Conservation (phyloP, 2,888 invertebrate species). For the Mythimna albipuncta region DNA sequence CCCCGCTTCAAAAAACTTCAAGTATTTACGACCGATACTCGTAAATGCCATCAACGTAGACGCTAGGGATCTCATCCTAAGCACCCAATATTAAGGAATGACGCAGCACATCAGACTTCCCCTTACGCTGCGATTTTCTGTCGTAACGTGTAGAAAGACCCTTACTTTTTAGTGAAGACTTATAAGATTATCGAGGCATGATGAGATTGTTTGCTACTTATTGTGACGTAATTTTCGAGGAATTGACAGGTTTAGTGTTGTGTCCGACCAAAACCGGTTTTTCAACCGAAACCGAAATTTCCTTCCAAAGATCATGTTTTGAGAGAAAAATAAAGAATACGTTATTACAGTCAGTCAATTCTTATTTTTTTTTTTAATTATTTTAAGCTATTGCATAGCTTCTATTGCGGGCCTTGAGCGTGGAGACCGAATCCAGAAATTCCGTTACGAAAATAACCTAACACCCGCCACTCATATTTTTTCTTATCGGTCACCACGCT, state of each 20-base stretch:
- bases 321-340: too few relatives aligned
- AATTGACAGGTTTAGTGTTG: neutral
- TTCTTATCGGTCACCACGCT: too few relatives aligned
- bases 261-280: too few relatives aligned
- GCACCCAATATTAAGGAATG: slow-evolving; percentile 68
- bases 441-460: too few relatives aligned
- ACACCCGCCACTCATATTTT: too few relatives aligned
- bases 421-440: too few relatives aligned
- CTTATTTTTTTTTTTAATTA: too few relatives aligned
- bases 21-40: slow-evolving; percentile 14
- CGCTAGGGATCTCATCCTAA: slow-evolving; percentile 46
- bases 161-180: slow-evolving; percentile 49
- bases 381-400: too few relatives aligned
- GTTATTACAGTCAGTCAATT: too few relatives aligned
- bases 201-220: slow-evolving; percentile 30
- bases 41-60: slow-evolving; percentile 47
- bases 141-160: slow-evolving; percentile 35
- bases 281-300: too few relatives aligned
- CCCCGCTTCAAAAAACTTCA: neutral
- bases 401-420: too few relatives aligned
- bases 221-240: slow-evolving; percentile 23
- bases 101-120: slow-evolving; percentile 55
- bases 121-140: slow-evolving; percentile 59
- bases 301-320: too few relatives aligned
- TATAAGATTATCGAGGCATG: slow-evolving; percentile 52